phyloP scores from a whole-genome alignment of 2,797 vertebrate genomes.

The Gastrophryne carolinensis region DNA sequence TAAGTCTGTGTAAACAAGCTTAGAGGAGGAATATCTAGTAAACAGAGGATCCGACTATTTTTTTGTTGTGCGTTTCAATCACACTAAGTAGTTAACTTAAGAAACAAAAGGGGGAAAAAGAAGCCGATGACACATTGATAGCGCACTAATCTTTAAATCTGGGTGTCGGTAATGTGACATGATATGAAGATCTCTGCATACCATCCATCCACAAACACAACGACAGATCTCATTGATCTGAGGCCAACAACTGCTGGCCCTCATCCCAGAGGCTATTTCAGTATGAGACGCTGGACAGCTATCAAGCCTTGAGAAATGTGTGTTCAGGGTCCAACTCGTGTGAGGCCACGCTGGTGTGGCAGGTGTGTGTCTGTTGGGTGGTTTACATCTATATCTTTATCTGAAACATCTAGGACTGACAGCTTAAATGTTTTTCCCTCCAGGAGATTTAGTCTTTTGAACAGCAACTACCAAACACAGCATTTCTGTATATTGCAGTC shows the following conservation, averaged over 20 bases:
- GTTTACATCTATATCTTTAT: neutral
- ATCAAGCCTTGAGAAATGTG: conserved; percentile 65
- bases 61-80: no score
- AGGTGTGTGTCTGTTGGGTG: conserved; percentile 29
- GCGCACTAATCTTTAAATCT: conserved; percentile 66
- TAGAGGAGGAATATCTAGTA: no score
- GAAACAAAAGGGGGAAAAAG: conserved; percentile 61
- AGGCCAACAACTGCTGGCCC: conserved; percentile 78
- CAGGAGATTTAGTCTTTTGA: conserved; percentile 8
- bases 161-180: conserved; percentile 66
- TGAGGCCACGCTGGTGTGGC: conserved; percentile 17
- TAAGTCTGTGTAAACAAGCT: no score
- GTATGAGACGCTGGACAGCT: conserved; percentile 74
- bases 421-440: neutral
- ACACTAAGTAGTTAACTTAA: conserved; percentile 34
- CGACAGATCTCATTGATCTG: conserved; percentile 85
- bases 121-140: conserved; percentile 65
- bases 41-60: no score
- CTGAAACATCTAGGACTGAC: neutral
- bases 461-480: neutral
- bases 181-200: conserved; percentile 73
- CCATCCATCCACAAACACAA: conserved; percentile 80
- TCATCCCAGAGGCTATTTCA: conserved; percentile 69
- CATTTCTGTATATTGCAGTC: neutral
- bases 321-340: conserved; percentile 28